Base-by-base conservation (phyloP, 2,888 invertebrate genomes). In the Thyatira batis region DNA sequence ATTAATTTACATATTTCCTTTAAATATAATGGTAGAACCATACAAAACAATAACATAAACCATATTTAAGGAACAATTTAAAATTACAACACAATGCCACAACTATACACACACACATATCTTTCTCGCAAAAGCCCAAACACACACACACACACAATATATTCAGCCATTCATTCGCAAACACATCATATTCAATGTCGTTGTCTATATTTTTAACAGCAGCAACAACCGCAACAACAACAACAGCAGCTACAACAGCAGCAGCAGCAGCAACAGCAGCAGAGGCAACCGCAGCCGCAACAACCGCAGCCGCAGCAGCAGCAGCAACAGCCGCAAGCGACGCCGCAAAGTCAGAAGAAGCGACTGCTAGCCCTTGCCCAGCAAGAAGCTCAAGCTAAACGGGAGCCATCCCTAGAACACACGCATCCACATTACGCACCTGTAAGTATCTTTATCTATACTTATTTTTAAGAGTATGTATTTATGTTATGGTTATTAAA, bases 261-360 rank as follows among this genome's bases (percentile, higher is more conserved):
- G 20, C 72, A 64, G 20, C 72, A 69, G 8, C 73, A 66, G 11
- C 71, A 63, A n/a, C 56, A 59, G 2, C 68, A 58, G 28, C 71
- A 60, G 6, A 73, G 69, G 20, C 73, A 65, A 49, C 62, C 61
- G 3, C 69, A 57, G 23, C 53, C 54, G n/a, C 73, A 65, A 44
- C 75, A 61, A 45, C 65, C 58, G 45, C 54, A 58, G 45, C 67
- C 59, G 49, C 69, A 58, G 53, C 69, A 67, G 55, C 45, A 65
- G 64, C 30, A 57, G 52, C 49, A 59, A 51, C 27, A 69, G 52
- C 67, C 78, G 49, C 84, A 84, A 59, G 71, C 83, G 46, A 92
- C 94, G 62, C 95, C 95, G 9, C 96, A 96, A 81, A 96, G 96
- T 51, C 97, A 98, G 88, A 98, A 98, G 94, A 98, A 98, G 84